Conservation (phyloP, 2,113 vertebrate genomes). For the Crotalus horridus region DNA sequence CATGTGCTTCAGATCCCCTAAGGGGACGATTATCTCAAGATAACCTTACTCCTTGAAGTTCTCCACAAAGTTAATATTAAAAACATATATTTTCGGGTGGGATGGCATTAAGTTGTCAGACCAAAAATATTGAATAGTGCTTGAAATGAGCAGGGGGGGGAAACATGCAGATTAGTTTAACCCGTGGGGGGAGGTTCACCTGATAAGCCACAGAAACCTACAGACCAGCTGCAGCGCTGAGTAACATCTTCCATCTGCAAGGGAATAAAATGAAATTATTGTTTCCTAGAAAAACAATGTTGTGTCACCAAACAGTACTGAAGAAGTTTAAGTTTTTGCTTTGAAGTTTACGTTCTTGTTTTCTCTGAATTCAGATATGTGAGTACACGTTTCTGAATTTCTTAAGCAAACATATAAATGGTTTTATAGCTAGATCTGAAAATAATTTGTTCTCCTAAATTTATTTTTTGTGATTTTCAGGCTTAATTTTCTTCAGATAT, state of each 20-base stretch:
- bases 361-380: slow-evolving; percentile 25
- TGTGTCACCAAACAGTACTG: slow-evolving; percentile 18
- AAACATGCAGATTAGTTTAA: slow-evolving; percentile 56
- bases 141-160: slow-evolving; percentile 52
- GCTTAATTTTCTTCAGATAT: background rate
- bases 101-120: slow-evolving; percentile 61
- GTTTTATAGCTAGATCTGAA: background rate
- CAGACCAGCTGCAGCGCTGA: slow-evolving; percentile 17
- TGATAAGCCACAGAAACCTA: slow-evolving; percentile 36
- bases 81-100: slow-evolving; percentile 61
- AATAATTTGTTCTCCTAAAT: background rate
- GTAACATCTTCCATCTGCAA: slow-evolving; percentile 43
- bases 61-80: slow-evolving; percentile 54
- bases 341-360: slow-evolving; percentile 10
- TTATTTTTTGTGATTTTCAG: background rate
- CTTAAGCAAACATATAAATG: background rate
- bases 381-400: background rate
- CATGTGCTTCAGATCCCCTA: slow-evolving; percentile 56
- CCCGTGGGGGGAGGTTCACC: slow-evolving; percentile 34
- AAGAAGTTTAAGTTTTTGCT: slow-evolving; percentile 23
- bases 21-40: slow-evolving; percentile 57
- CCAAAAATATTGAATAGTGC: slow-evolving; percentile 56
- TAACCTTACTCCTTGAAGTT: slow-evolving; percentile 62
- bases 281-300: slow-evolving; percentile 32
- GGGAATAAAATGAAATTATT: slow-evolving; percentile 45